Percentiles rank a stretch among this genome's conserved stretches.
phyloP scores from a whole-genome alignment of 2,888 invertebrate species.

The Serripes groenlandicus region DNA sequence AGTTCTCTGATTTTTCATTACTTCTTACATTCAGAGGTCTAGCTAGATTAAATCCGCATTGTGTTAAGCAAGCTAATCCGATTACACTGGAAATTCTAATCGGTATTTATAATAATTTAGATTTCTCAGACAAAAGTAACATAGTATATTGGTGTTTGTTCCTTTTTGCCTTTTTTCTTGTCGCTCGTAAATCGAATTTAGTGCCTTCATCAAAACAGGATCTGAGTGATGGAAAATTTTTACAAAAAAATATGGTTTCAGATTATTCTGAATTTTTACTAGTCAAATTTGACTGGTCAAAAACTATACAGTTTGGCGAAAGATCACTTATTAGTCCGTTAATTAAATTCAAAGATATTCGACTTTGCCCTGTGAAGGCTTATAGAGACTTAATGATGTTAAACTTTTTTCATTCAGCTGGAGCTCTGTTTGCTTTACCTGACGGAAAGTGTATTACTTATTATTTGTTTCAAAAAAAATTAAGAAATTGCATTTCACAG shows the following conservation, averaged over 20 bases:
- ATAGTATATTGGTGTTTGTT: conserved; percentile 13
- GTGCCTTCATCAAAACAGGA: not conserved
- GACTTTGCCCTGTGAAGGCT: not conserved
- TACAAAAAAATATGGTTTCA: not conserved
- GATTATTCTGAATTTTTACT: not conserved
- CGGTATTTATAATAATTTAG: not conserved
- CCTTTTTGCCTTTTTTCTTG: conserved; percentile 11
- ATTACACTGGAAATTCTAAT: not conserved
- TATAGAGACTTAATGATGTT: not conserved
- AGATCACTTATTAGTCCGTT: not conserved
- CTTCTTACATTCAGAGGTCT: conserved; percentile 12
- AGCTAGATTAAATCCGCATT: conserved; percentile 4
- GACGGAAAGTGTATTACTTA: not conserved
- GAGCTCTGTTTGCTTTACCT: not conserved
- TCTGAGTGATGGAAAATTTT: not conserved
- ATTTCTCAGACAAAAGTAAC: not conserved
- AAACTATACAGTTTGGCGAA: conserved; percentile 1
- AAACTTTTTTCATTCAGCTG: not conserved
- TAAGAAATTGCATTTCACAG: not conserved
- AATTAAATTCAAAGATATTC: not conserved
- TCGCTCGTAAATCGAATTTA: not conserved
- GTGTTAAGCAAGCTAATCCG: not conserved
- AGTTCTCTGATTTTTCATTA: conserved; percentile 20
- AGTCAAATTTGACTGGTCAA: not conserved
- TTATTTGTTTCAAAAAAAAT: not conserved